Base-by-base conservation (phyloP, 2,888 invertebrate genomes). In the Drosophila neonasuta region DNA sequence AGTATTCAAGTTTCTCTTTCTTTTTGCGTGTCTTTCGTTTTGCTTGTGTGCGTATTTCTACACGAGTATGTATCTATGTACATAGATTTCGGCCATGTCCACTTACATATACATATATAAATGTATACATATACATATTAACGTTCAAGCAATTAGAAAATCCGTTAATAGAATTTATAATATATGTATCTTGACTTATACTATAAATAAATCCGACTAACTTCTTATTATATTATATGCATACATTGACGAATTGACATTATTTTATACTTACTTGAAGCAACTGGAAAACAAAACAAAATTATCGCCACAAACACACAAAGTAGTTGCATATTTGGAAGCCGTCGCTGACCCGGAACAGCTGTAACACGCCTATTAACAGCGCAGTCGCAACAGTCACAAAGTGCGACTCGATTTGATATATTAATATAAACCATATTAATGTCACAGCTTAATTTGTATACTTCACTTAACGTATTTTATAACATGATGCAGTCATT, bases 1-100 rank as follows among this genome's bases (percentile, higher is more conserved):
- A 48, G 45, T 60, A 60, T 70, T 51, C 41, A 67, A 80, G 66
- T 87, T 82, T 87, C 87, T 82, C 82, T 82, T 87, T 82, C 80
- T 39, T 79, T 72, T 68, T 52, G 52, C 59, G 59, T 64, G 44
- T 48, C 46, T 29, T 58, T 44, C 30, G 39, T 15, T 8, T 59
- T 36, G 36, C 17, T 15, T 36, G 17, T 10, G 54, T 64, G 7
- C n/a, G n/a, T 29, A 6, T 24, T 42, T 15, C 4, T 10, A 32
- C 3, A 20, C 48, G 39, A 8, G 6, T 49, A 36, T 17, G 9
- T 57, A 48, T 30, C 6, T 20, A 45, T 30, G 3, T 20, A 20
- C 3, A 20, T 20, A 20, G 24, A 5, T 24, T 24, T 24, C 24
- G 6, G 1, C 24, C 24, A 20, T 9, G 2, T 24, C 39, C 13